These are phyloP conservation scores for Cossypha niveicapilla DNA, from an alignment of 2,797 vertebrate species.

Conservation along the genomic window DNA sequence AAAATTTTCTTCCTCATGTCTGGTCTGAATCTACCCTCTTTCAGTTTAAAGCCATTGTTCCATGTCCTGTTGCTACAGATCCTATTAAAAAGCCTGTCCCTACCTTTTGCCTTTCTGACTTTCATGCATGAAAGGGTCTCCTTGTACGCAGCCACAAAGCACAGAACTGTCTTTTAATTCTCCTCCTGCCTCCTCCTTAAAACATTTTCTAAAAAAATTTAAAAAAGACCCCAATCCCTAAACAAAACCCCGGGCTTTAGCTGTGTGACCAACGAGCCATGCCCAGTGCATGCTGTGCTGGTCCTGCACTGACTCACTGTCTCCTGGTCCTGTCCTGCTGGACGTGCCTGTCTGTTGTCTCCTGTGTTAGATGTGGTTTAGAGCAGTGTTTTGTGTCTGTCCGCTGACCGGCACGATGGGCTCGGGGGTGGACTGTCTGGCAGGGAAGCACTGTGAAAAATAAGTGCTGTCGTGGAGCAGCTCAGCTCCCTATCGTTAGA, in stretches of 20 bases:
- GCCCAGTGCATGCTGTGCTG: background rate
- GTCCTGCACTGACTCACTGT: conserved; percentile 5
- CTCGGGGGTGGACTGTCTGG: background rate
- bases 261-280: background rate
- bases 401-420: background rate
- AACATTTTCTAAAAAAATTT: background rate
- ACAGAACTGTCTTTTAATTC: background rate
- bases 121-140: background rate
- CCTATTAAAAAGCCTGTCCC: background rate
- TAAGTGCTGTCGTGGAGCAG: background rate
- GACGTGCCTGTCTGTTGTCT: conserved; percentile 36
- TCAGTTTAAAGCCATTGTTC: background rate
- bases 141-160: background rate
- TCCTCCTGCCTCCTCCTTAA: background rate
- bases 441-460: background rate
- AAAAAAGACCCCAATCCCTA: background rate
- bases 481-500: background rate
- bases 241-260: background rate
- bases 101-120: background rate
- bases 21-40: background rate
- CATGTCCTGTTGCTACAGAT: background rate
- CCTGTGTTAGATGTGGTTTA: background rate
- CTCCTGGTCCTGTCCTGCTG: background rate
- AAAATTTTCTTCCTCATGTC: background rate
- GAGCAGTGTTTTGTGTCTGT: background rate